A percentile compares a stretch with the other conserved stretches of the same genome.
Conservation (phyloP, 2,797 vertebrate species). For the Arremon aurantiirostris region DNA sequence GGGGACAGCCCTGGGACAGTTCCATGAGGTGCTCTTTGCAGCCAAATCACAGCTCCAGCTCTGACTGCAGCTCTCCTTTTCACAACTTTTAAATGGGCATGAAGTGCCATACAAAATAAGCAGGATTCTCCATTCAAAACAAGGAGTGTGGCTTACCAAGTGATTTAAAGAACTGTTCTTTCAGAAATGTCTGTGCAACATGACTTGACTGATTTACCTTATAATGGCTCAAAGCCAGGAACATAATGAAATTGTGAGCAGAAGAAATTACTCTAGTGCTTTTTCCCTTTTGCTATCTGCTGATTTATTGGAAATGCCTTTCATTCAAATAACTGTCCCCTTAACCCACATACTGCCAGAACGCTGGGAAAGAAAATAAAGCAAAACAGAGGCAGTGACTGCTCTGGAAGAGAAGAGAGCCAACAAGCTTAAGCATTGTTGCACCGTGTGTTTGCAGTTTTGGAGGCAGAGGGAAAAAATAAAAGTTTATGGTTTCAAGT, state of each 20-base stretch:
- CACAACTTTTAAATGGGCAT: background rate
- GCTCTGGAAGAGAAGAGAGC: background rate
- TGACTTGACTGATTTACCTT: conserved; percentile 57
- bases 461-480: fast-evolving
- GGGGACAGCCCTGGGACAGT: background rate
- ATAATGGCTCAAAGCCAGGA: conserved; percentile 49
- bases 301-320: conserved; percentile 55
- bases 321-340: background rate
- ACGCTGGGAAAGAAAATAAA: background rate
- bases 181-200: conserved; percentile 30
- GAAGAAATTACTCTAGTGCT: conserved; percentile 48
- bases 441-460: background rate
- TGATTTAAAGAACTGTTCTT: conserved; percentile 36
- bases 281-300: conserved; percentile 40
- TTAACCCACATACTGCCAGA: conserved; percentile 40
- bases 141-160: conserved; percentile 5
- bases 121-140: conserved; percentile 6
- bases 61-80: background rate
- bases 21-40: background rate
- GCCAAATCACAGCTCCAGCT: background rate
- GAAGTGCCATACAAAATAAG: background rate
- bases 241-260: conserved; percentile 57
- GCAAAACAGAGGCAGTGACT: background rate
- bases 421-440: background rate
- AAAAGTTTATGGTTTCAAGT: background rate